Evolutionary conservation across 2,797 vertebrate species (phyloP), one percentile per base, ranked within the genome.

Genomic region (Spondyliosoma cantharus): DNA sequence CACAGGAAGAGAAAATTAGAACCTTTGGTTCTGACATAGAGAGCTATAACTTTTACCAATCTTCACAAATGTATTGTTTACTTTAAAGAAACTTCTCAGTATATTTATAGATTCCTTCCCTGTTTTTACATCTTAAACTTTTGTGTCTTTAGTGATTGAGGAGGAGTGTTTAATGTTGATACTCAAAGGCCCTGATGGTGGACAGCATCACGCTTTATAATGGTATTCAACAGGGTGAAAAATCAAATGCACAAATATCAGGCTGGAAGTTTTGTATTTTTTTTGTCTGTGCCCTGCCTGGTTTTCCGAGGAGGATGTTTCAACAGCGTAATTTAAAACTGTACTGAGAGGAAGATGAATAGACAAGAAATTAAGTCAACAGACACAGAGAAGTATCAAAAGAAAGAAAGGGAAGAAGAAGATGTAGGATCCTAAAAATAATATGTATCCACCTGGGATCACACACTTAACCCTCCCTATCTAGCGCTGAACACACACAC

Each of bases 401-500:
- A 59, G 22, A 72, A 66, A 74, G 46, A 71, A 74, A 46, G 60
- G 19, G 50, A 59, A 59, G 70, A 81, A 76, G 64, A 71, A 20
- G 37, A 63, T 54, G 62, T 29, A 64, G 60, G 58, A 62, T 52
- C 62, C 27, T 61, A 50, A 88, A 81, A 89, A 80, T n/a, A 78
- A 73, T 56, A 86, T 83, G 71, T 83, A 79, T 81, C 85, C 83
- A 83, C 87, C 85, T 86, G 84, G 83, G 84, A 87, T 87, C 72
- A 50, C 58, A 75, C 86, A 80, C 56, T 84, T 76, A 73, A 82
- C 78, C 72, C 81, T 81, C 71, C 74, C 74, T 85, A 15, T 60
- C 60, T 50, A 77, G 67, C 66, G 69, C 74, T 76, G 53, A 62
- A 46, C 76, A 71, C 61, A 70, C 80, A 76, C 72, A 83, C 67